Base-by-base conservation (phyloP, 2,113 vertebrate genomes). In the Nestor notabilis region DNA sequence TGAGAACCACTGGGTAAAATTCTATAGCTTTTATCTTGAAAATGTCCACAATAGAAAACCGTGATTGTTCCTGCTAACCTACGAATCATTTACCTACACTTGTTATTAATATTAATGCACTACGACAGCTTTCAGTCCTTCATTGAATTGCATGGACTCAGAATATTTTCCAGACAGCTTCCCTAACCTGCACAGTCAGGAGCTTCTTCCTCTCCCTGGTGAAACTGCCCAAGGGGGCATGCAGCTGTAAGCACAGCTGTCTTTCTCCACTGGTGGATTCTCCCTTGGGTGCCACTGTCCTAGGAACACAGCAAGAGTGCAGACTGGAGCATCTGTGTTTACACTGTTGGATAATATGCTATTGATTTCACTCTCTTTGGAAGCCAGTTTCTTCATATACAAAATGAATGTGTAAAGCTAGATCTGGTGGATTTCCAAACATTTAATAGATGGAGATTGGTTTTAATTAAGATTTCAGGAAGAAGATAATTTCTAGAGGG, bases 161-260 rank as follows among this genome's bases (percentile, higher is more conserved):
- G 43, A 95, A 63, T 2, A 43, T 83, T 95, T 95, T 70, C 60
- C 49, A 90, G 66, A 27, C 37, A 89, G 46, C 24, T 89, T 83
- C 39, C 19, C 16, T 75, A 78, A 66, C 9, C 29, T 75, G 39
- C 11, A 16, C 33, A 79, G 17, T 27, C 69, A 87, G 64, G 20
- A 91, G 4, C 50, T 71, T 55, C 25, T 71, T 55, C 25, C 43
- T 78, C 25, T 81, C n/a, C 15, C 13, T 37, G 18, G 37, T 88
- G n/a, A 69, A 80, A 16, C 3, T 8, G 31, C 41, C 19, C 4
- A 37, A 69, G 71, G 69, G 8, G 14, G 16, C 1, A 1, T 3
- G 13, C 31, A 76, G 27, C 18, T 88, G 23, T 27, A 61, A 52
- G 49, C n/a, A n/a, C 0, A 0, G 24, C 17, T 90, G 31, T 81